Percentiles rank a stretch among this genome's conserved stretches.
Evolutionary conservation across 2,888 invertebrate genomes (phyloP).

Genomic region (Cataglyphis livida): DNA sequence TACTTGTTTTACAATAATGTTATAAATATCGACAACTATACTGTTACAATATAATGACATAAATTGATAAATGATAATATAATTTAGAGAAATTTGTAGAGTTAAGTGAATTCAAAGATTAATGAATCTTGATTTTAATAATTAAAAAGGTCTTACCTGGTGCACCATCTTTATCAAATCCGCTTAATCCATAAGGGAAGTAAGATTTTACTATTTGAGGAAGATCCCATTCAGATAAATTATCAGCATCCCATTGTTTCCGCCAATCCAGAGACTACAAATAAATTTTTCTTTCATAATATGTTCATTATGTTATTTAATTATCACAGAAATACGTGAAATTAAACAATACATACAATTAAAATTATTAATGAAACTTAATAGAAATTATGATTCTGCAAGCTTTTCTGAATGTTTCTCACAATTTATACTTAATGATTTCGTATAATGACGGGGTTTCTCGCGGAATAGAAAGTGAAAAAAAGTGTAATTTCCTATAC

Average conservation of each 20-base stretch:
- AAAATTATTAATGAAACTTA: constrained; percentile 9
- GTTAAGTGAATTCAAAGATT: neutral
- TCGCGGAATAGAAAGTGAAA: constrained; percentile 39
- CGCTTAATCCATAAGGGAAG: constrained; percentile 92
- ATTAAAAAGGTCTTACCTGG: constrained; percentile 87
- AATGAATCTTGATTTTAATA: neutral
- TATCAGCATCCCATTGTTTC: constrained; percentile 92
- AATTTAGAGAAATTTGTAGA: neutral
- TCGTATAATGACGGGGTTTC: neutral
- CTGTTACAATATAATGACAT: neutral
- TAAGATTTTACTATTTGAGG: constrained; percentile 91
- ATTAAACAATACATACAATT: neutral
- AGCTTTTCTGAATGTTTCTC: constrained; percentile 1
- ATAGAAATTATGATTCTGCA: neutral
- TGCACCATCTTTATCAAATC: constrained; percentile 94
- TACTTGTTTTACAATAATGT: neutral
- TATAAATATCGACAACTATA: neutral
- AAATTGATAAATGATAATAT: neutral
- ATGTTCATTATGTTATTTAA: neutral
- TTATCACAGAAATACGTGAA: neutral
- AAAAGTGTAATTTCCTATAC: neutral
- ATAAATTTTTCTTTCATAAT: neutral
- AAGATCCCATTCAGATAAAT: constrained; percentile 89
- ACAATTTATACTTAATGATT: constrained; percentile 7
- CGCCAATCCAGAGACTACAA: constrained; percentile 91